These are phyloP conservation scores for Lagopus muta DNA, from an alignment of 2,113 vertebrate genomes.

Conservation along the genomic window DNA sequence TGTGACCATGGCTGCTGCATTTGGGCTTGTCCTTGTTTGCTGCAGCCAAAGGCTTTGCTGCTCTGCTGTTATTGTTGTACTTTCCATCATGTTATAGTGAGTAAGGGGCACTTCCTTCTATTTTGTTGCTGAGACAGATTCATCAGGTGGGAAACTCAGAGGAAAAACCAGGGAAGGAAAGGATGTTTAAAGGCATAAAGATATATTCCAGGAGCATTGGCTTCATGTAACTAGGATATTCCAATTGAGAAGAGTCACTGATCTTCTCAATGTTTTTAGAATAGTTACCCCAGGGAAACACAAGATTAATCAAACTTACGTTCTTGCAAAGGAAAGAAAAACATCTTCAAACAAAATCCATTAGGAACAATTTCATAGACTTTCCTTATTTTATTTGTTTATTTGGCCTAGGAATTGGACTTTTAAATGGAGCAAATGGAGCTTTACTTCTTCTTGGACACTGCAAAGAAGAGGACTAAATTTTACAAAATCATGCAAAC, in stretches of 20 bases:
- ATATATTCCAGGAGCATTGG: background rate
- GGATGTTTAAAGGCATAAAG: background rate
- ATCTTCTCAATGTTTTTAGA: background rate
- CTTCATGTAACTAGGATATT: background rate
- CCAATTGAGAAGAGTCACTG: background rate
- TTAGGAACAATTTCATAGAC: background rate
- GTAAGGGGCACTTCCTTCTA: background rate
- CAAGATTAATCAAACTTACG: background rate
- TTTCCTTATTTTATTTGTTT: background rate
- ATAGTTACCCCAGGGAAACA: background rate
- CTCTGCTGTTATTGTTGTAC: no score
- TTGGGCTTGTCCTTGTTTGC: no score
- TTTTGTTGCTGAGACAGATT: background rate
- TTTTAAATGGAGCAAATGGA: background rate
- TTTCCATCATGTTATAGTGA: background rate
- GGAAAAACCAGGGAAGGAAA: background rate
- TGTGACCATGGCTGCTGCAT: no score
- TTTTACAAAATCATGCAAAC: background rate
- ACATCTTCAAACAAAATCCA: background rate
- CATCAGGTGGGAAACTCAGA: background rate
- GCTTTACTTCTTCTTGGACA: constrained; percentile 22
- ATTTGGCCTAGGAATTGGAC: background rate
- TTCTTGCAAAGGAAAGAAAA: background rate
- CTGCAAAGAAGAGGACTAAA: background rate
- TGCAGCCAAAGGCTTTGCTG: no score